Conservation (phyloP, 2,888 invertebrate species). For the Loripinus fragilis region DNA sequence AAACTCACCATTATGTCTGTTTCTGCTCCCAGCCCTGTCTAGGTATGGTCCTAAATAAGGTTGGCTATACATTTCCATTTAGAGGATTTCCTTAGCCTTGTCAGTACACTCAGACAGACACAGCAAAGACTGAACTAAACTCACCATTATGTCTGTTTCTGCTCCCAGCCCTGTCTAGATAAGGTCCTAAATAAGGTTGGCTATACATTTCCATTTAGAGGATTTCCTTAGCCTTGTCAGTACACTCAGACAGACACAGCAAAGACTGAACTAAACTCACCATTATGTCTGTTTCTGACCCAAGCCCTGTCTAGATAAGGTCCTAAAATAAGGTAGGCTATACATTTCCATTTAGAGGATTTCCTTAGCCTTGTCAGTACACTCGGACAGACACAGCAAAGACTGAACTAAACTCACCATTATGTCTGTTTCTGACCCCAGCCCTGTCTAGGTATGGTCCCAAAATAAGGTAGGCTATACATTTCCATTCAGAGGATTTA, state of each 20-base stretch:
- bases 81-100: slow-evolving; percentile 39
- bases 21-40: not conserved
- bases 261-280: no score
- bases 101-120: no score
- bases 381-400: no score
- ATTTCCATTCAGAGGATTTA: no score
- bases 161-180: not conserved
- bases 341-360: slow-evolving; percentile 55
- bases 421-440: no score
- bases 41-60: slow-evolving; percentile 49
- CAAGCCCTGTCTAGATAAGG: slow-evolving; percentile 12
- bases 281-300: slow-evolving; percentile 31
- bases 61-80: slow-evolving; percentile 59
- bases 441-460: no score
- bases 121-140: no score
- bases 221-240: slow-evolving; percentile 41
- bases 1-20: slow-evolving; percentile 56
- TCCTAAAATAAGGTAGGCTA: slow-evolving; percentile 58
- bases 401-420: no score
- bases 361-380: slow-evolving; percentile 48
- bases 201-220: slow-evolving; percentile 58
- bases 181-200: slow-evolving; percentile 55
- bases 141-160: slow-evolving; percentile 53
- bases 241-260: no score
- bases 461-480: no score